Evolutionary conservation across 1,140 invertebrate species (phyloP), one percentile per base, ranked within the genome.

Genomic region (Zelostemma sp.): DNA sequence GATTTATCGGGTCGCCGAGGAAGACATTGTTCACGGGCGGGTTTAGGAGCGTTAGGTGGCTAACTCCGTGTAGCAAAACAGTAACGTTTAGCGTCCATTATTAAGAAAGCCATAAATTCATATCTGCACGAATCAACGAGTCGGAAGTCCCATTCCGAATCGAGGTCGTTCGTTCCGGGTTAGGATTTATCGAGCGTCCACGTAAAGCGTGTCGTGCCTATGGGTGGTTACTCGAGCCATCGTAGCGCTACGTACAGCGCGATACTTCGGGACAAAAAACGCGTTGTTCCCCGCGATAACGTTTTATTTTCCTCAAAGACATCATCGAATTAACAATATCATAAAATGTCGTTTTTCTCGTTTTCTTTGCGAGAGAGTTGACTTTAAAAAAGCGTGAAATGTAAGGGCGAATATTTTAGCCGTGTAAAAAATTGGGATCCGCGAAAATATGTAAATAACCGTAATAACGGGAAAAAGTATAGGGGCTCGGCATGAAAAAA

Each of bases 81-180:
- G 53, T 48, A 70, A 59, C 68, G 62, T 77, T 77, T 72, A 77
- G 68, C 61, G 62, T 53, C 65, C 69, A 72, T 74, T 35, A 35
- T 35, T 76, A 75, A 64, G 58, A 64, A 73, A 68, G 65, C 62
- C 25, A 60, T 77, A 77, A 75, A 75, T 75, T 67, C 56, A 49
- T 35, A 60, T 56, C 43, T 14, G 59, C 60, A 60, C 66, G 56
- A 77, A 67, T 73, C 72, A 48, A 19, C 61, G 63, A 76, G 43
- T 61, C 63, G 72, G 72, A 72, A 76, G 74, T 74, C 64, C 49
- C 18, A 50, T 35, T 71, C 68, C 33, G 66, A 70, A 63, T 68
- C 57, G 51, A 56, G 56, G 46, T 60, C 50, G 47, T 48, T 57
- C 59, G 59, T 68, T 68, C 60, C 60, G 59, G 59, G 31, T 45